phyloP scores from a whole-genome alignment of 2,797 vertebrate species.

The Orientallactaga sibirica region DNA sequence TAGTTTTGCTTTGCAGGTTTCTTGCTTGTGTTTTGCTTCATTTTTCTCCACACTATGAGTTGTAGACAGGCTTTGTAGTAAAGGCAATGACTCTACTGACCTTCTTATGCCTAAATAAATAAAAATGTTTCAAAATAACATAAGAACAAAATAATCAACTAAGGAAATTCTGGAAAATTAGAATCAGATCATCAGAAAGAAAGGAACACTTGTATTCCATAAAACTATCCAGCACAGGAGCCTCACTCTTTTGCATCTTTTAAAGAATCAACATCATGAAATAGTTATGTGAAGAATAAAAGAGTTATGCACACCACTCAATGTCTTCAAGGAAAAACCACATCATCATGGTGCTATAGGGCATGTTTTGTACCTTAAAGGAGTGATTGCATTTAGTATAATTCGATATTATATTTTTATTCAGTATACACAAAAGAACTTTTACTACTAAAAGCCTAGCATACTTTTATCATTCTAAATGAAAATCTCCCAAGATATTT shows the following conservation, averaged over 20 bases:
- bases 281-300: neutral
- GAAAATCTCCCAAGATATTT: neutral
- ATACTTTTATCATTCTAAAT: neutral
- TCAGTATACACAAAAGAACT: neutral
- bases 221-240: neutral
- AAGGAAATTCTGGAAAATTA: neutral
- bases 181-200: neutral
- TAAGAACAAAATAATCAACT: neutral
- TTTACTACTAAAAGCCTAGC: neutral
- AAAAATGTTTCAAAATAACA: neutral
- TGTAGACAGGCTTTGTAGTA: neutral
- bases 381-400: neutral
- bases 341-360: neutral
- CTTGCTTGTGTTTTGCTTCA: neutral
- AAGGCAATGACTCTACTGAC: neutral
- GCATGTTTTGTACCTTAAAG: neutral
- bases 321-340: neutral
- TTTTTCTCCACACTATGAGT: neutral
- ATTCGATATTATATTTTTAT: neutral
- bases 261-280: neutral
- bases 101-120: neutral
- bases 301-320: neutral
- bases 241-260: neutral
- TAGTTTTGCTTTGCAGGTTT: neutral
- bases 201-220: neutral